Conservation (phyloP, 2,888 invertebrate genomes). For the Notodonta ziczac region DNA sequence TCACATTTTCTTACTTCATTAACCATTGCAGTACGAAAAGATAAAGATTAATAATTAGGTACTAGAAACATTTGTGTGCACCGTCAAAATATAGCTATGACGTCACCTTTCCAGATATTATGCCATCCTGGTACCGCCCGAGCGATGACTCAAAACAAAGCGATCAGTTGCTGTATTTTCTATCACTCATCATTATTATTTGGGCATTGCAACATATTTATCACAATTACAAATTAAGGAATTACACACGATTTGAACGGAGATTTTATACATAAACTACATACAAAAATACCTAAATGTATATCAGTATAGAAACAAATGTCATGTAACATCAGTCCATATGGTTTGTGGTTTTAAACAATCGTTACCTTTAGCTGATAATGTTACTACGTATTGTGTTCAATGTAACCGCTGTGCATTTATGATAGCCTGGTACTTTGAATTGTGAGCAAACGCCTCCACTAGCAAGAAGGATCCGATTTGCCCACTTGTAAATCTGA, state of each 20-base stretch:
- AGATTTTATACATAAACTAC: too few species aligned
- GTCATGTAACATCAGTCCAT: too few species aligned
- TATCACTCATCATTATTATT: background rate
- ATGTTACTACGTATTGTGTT: background rate
- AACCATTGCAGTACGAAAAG: too few species aligned
- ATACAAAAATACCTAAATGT: too few species aligned
- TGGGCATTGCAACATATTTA: background rate
- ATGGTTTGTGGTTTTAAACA: background rate
- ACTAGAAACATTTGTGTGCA: background rate
- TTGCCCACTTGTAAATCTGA: too few species aligned
- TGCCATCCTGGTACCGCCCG: background rate
- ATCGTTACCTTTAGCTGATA: background rate
- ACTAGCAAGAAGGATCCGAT: background rate
- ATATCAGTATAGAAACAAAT: background rate
- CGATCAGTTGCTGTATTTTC: background rate
- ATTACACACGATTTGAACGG: too few species aligned
- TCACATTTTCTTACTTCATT: too few species aligned
- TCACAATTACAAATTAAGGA: too few species aligned
- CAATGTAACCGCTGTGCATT: background rate
- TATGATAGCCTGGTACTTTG: constrained; percentile 1
- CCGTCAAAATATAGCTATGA: background rate
- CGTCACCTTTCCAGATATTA: background rate
- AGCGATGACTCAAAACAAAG: background rate
- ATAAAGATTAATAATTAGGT: too few species aligned
- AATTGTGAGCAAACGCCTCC: background rate